Conservation (phyloP, 2,888 invertebrate genomes). For the Thyatira batis region DNA sequence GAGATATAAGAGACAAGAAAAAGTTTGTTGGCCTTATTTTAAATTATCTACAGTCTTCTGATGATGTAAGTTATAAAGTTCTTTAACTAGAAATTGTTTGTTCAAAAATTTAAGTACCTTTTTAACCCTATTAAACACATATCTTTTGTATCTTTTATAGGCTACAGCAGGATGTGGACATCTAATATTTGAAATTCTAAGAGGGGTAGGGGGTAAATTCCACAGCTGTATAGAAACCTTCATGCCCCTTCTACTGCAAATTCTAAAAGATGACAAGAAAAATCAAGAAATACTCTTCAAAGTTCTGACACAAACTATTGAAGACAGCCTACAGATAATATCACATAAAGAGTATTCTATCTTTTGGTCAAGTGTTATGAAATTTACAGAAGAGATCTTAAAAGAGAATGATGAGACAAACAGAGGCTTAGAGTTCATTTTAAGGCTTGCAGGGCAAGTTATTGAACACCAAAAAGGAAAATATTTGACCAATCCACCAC, state of each 20-base stretch:
- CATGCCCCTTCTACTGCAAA: slow-evolving; percentile 85
- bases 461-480: slow-evolving; percentile 85
- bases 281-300: slow-evolving; percentile 83
- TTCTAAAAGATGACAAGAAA: slow-evolving; percentile 76
- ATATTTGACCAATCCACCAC: slow-evolving; percentile 82
- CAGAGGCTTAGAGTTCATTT: slow-evolving; percentile 67
- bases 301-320: slow-evolving; percentile 85
- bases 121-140: no score
- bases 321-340: slow-evolving; percentile 84
- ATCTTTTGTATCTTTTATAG: no score
- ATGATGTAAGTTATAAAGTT: slow-evolving; percentile 82
- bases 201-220: slow-evolving; percentile 91
- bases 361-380: slow-evolving; percentile 84
- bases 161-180: slow-evolving; percentile 91
- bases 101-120: no score
- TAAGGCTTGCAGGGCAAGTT: slow-evolving; percentile 83
- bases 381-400: slow-evolving; percentile 60
- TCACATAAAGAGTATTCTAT: slow-evolving; percentile 83
- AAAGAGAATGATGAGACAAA: slow-evolving; percentile 58
- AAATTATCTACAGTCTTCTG: slow-evolving; percentile 84
- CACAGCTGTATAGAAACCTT: slow-evolving; percentile 91
- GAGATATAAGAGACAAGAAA: slow-evolving; percentile 91
- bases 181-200: slow-evolving; percentile 93
- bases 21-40: slow-evolving; percentile 88
- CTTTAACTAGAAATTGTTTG: not conserved